Conservation (phyloP, 2,113 vertebrate species). For the Pyxicephalus adspersus region DNA sequence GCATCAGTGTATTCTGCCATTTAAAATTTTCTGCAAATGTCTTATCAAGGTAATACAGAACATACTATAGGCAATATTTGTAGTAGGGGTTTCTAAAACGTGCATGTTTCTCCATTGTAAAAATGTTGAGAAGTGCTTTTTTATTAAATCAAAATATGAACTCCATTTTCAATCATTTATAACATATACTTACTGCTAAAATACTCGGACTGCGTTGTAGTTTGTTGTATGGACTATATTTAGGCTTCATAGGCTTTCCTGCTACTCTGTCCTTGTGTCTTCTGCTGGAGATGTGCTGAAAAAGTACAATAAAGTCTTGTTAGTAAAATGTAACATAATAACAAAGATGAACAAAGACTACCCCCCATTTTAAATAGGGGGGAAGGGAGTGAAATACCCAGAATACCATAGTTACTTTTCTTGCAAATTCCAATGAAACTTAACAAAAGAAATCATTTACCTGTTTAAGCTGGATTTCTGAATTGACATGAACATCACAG, state of each 20-base stretch:
- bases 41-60: no score
- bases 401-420: no score
- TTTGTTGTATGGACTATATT: slow-evolving; percentile 95
- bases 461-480: slow-evolving; percentile 98
- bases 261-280: slow-evolving; percentile 97
- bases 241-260: slow-evolving; percentile 95
- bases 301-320: slow-evolving; percentile 61
- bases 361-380: no score
- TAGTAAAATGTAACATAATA: not conserved
- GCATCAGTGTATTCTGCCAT: no score
- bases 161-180: not conserved
- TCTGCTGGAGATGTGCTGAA: slow-evolving; percentile 97
- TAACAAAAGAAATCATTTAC: slow-evolving; percentile 64
- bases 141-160: no score
- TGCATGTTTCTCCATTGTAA: no score
- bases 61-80: no score
- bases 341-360: no score
- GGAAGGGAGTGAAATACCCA: no score
- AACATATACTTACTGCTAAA: slow-evolving; percentile 85
- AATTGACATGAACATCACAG: slow-evolving; percentile 96
- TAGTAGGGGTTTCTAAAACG: no score
- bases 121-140: no score
- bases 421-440: not conserved
- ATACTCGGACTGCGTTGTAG: slow-evolving; percentile 83
- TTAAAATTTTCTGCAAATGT: no score